Evolutionary conservation across 2,888 invertebrate genomes (phyloP), one percentile per base, ranked within the genome.

Genomic region (Geotrupes spiniger): DNA sequence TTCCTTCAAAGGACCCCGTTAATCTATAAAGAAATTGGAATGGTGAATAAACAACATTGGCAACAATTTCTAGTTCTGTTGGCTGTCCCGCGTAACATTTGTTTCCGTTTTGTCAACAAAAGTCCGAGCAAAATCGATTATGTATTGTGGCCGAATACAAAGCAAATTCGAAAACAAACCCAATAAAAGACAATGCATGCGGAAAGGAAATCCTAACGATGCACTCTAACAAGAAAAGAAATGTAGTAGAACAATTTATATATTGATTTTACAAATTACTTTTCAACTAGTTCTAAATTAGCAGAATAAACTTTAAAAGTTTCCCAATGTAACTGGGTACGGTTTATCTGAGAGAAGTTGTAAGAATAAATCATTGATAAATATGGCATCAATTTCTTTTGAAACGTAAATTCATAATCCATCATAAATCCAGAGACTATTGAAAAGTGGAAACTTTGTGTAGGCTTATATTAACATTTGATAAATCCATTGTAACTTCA

Each of bases 91-190:
- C 26, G 27, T 15, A 36, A 33, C 42, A 31, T 41, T 46, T 41
- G 37, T 50, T 41, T 41, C 44, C 48, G 47, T 48, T 44, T 47
- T 48, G 48, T 48, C 51, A 47, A 51, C 51, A 44, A 25, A 48
- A 41, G 36, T 36, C 37, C 42, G 37, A 40, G 36, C 17, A 50
- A 53, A 56, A 56, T 56, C 56, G 56, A 56, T 56, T 53, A 56
- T 31, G 53, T 48, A 53, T 56, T 55, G 53, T 56, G 42, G 47
- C 50, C 41, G 54, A 48, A 50, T 52, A 54, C 52, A 54, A 54
- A 50, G 52, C 55, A 47, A 53, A 51, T 46, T 48, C 52, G 51
- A 44, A 49, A 51, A 44, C 49, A 49, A 56, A 56, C 48, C 50
- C 43, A 49, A 52, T 52, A 52, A 52, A 51, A 38, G 46, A 47